A percentile compares a stretch with the other conserved stretches of the same genome.
These are phyloP conservation scores for Scarus forsteni DNA, from an alignment of 2,797 vertebrate genomes.

Conservation along the genomic window DNA sequence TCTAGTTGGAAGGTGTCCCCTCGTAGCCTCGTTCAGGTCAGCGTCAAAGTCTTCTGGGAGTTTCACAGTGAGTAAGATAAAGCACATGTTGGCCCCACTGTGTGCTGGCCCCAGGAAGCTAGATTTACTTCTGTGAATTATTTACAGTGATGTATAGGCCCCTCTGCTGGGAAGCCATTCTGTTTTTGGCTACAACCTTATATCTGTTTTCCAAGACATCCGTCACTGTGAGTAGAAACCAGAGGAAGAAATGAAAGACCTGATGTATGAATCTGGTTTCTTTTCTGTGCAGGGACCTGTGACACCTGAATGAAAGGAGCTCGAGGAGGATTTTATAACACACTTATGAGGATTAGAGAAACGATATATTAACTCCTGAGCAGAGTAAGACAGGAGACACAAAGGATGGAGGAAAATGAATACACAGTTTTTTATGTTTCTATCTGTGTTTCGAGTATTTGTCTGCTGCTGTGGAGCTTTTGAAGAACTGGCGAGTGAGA, in stretches of 20 bases:
- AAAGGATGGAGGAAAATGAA: slow-evolving; percentile 8
- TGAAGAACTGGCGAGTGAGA: not conserved
- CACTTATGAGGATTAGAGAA: slow-evolving; percentile 46
- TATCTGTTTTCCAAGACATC: slow-evolving; percentile 75
- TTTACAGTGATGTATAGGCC: slow-evolving; percentile 82
- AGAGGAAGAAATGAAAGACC: slow-evolving; percentile 38
- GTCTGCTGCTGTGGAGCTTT: not conserved
- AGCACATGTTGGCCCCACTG: slow-evolving; percentile 73
- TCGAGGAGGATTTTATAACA: slow-evolving; percentile 40
- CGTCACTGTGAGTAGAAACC: slow-evolving; percentile 60
- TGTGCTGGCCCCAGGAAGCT: slow-evolving; percentile 66
- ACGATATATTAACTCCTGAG: slow-evolving; percentile 30
- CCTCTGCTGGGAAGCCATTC: slow-evolving; percentile 70
- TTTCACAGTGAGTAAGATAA: slow-evolving; percentile 75
- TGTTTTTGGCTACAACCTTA: slow-evolving; percentile 74
- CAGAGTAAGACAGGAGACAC: slow-evolving; percentile 15
- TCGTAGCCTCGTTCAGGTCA: slow-evolving; percentile 74
- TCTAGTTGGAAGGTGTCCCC: slow-evolving; percentile 62
- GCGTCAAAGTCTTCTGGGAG: slow-evolving; percentile 59
- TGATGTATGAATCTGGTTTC: slow-evolving; percentile 64
- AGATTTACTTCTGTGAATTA: slow-evolving; percentile 77
- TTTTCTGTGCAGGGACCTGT: slow-evolving; percentile 36
- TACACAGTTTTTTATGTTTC: not conserved
- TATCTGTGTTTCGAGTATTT: slow-evolving; percentile 1
- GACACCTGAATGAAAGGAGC: slow-evolving; percentile 40